Base-by-base conservation (phyloP, 2,888 invertebrate genomes). In the Parasteatoda lunata region DNA sequence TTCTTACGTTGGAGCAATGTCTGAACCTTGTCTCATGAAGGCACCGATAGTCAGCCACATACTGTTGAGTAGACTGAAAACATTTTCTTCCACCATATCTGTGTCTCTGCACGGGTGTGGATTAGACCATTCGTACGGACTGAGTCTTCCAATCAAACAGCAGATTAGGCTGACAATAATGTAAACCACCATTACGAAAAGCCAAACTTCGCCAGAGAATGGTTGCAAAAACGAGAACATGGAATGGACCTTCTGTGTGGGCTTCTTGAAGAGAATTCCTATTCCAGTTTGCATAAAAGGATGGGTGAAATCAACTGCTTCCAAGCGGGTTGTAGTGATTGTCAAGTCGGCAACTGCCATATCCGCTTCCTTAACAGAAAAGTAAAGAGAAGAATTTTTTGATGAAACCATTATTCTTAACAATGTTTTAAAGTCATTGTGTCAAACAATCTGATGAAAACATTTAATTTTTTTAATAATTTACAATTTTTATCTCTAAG, bases 41-140 rank as follows among this genome's bases (percentile, higher is more conserved):
- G 97, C 97, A 91, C 97, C 97, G 90, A 98, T 97, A 90, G 97
- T 97, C 93, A 98, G 98, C 98, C 98, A 99, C 94, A 98, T 95
- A 93, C 97, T 97, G 94, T 98, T 98, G 93, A 93, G 96, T 94
- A 92, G 96, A 93, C 96, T 97, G 93, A 98, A 98, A 92, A 97
- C 96, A 92, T 97, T 98, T 93, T 97, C 97, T 92, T 97, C 93
- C 5, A 90, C 90, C 69, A 88, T 82, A 90, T 96, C 96, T 89
- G 96, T 95, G 72, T 59, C 96, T 92, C 96, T 96, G 91, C 96
- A 95, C 89, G 96, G 90, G 80, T 90, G 89, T 4, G 90, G 96
- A 92, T 95, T 96, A 45, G 89, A 89, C 90, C 90, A 90, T 78
- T 90, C 90, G 72, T 90, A 90, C 0, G 99, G 98, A 7, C 89